A percentile compares a stretch with the other conserved stretches of the same genome.
Conservation (phyloP, 2,888 invertebrate genomes). For the Coenonympha glycerion region DNA sequence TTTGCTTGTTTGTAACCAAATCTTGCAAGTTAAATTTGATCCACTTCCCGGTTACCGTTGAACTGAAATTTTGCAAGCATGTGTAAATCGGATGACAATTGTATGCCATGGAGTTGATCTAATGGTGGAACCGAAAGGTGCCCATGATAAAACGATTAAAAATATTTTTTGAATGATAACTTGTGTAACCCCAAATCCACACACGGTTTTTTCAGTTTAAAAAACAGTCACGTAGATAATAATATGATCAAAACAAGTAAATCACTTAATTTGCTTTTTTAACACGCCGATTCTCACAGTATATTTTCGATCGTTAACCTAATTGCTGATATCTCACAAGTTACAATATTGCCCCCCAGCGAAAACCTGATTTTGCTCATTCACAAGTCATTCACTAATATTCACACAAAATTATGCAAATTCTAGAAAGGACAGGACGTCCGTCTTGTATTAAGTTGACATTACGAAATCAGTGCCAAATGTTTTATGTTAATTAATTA, state of each 20-base stretch:
- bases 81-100: no score
- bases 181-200: no score
- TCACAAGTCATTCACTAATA: constrained; percentile 20
- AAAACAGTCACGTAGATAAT: no score
- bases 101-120: no score
- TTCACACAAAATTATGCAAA: constrained; percentile 48
- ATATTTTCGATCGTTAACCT: constrained; percentile 12
- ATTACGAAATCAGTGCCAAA: constrained; percentile 27
- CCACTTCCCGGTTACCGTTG: no score
- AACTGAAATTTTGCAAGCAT: no score
- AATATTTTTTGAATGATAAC: no score
- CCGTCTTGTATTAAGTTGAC: constrained; percentile 39
- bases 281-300: constrained; percentile 9
- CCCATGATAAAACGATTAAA: no score
- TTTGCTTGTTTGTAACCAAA: no score
- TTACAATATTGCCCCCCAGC: constrained; percentile 16
- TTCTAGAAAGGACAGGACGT: constrained; percentile 55
- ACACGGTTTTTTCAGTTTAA: no score
- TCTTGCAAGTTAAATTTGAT: no score
- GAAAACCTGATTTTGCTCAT: constrained; percentile 28
- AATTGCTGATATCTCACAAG: background rate
- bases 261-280: background rate
- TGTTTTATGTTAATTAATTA: constrained; percentile 27
- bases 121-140: no score
- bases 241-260: background rate